Base-by-base conservation (phyloP, 2,888 invertebrate genomes). In the Tanytarsus gracilentus region DNA sequence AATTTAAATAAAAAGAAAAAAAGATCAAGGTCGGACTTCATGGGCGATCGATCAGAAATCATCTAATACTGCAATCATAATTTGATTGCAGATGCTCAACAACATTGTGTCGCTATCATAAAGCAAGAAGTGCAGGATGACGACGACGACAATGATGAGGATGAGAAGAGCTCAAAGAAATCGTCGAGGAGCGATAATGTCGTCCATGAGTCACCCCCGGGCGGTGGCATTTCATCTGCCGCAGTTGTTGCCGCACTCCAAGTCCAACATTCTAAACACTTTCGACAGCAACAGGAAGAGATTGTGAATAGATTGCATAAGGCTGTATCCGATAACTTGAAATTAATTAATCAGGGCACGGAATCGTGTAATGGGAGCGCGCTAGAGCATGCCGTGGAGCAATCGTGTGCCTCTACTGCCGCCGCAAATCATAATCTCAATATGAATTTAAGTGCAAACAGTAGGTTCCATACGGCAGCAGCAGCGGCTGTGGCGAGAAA, bases 11-110 rank as follows among this genome's bases (percentile, higher is more conserved):
- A 49, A 51, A 56, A 64, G 62, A 61, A 36, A 62, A 59, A 63
- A 62, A 63, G 62, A 64, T 63, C 59, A 63, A 51, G 63, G 63
- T 63, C 61, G 58, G 60, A 60, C 50, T 50, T 44, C 26, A 48
- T 58, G 58, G 58, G 58, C 58, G 58, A 58, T n/a, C n/a, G n/a
- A n/a, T 60, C 60, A 50, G 36, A 50, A 60, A 50, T 50, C 50
- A 50, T 66, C 64, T 66, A 66, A 66, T 63, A 63, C 65, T 65
- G 66, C 67, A 66, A 65, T 66, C 66, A 65, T 64, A 63, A 66
- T 64, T 40, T 65, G 66, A 65, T 67, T 66, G 67, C 67, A 67
- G 67, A 66, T 67, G 65, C 64, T 63, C 66, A 66, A 63, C 66
- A 65, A 62, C 50, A 50, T 50, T 60, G 60, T 26, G 50, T 50